Percentiles rank a stretch among this genome's conserved stretches.
Evolutionary conservation across 2,888 invertebrate species (phyloP).

Genomic region (Ptilodon capucinus): DNA sequence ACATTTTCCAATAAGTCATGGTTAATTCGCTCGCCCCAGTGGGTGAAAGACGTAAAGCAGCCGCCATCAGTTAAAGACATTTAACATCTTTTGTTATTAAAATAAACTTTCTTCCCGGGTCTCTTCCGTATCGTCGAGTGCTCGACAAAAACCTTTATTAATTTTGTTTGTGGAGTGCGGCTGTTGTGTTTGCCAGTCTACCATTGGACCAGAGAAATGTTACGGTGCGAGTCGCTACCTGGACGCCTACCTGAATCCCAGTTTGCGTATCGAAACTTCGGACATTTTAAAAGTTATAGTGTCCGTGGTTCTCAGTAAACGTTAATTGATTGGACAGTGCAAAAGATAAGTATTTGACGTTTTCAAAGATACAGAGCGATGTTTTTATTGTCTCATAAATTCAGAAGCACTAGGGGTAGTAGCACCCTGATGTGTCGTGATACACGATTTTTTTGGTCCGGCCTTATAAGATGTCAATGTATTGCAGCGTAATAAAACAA

Average conservation of each 20-base stretch:
- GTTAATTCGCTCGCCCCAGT: too few relatives aligned
- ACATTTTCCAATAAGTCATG: too few relatives aligned
- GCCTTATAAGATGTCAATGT: not conserved
- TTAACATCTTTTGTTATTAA: constrained; percentile 15
- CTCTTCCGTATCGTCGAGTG: constrained; percentile 13
- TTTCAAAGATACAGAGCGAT: not conserved
- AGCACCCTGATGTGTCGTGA: not conserved
- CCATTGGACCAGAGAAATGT: constrained; percentile 13
- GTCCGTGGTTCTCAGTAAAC: not conserved
- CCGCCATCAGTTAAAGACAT: not conserved
- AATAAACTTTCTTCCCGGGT: constrained; percentile 8
- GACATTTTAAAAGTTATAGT: not conserved
- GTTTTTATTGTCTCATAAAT: not conserved
- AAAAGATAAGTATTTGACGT: not conserved
- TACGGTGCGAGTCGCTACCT: constrained; percentile 37
- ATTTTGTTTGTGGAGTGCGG: constrained; percentile 27
- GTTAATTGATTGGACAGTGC: not conserved
- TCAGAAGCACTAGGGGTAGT: not conserved
- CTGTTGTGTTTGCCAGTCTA: constrained; percentile 12
- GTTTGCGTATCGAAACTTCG: constrained; percentile 14
- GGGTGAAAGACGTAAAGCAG: too few relatives aligned
- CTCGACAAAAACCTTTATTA: constrained; percentile 14
- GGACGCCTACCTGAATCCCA: constrained; percentile 37
- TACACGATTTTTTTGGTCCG: not conserved
- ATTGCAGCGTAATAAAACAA: not conserved